phyloP scores from a whole-genome alignment of 2,113 vertebrate species.

The Halcyon senegalensis region DNA sequence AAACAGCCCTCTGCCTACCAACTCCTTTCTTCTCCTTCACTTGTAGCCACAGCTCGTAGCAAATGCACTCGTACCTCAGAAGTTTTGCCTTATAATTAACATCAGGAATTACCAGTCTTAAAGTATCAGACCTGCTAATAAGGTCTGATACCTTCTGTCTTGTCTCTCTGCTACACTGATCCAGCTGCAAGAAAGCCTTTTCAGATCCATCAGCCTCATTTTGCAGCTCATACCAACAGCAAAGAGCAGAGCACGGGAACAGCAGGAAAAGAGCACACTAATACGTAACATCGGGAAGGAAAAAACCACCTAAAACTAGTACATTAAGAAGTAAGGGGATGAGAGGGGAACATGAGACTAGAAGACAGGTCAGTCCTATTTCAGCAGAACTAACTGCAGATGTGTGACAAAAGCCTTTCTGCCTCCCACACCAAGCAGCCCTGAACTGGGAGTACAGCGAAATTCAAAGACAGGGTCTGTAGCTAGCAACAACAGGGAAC shows the following conservation, averaged over 20 bases:
- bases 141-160: not conserved
- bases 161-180: not conserved
- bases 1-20: not conserved
- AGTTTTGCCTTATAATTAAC: not conserved
- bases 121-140: constrained; percentile 12
- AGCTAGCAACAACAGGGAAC: not conserved
- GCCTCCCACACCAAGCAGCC: not conserved
- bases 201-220: not conserved
- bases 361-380: not conserved
- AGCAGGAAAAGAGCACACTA: not conserved
- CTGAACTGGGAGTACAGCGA: not conserved
- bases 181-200: not conserved
- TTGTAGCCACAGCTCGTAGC: not conserved
- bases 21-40: not conserved
- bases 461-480: not conserved
- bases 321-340: not conserved
- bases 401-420: not conserved
- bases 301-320: not conserved
- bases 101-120: not conserved
- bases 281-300: not conserved
- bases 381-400: not conserved
- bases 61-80: not conserved
- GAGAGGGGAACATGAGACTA: not conserved
- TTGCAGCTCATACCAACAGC: not conserved
- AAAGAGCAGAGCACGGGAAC: not conserved